Evolutionary conservation across 2,113 vertebrate species (phyloP).

Genomic region (Sander vitreus): DNA sequence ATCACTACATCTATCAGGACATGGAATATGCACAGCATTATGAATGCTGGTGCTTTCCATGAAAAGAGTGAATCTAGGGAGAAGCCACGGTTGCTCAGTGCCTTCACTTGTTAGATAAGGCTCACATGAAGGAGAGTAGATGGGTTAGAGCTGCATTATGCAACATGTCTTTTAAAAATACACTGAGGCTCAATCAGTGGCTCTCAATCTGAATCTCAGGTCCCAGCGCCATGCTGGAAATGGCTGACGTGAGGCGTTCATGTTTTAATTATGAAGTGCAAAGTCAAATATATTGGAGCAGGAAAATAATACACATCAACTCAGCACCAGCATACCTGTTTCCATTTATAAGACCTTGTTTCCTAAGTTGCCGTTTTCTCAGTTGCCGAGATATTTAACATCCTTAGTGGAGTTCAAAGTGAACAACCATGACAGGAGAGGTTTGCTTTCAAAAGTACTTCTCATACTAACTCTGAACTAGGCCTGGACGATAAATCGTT

Average conservation of each 20-base stretch:
- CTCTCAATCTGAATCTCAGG: background rate
- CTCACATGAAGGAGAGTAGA: background rate
- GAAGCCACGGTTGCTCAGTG: background rate
- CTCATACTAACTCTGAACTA: background rate
- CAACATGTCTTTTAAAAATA: slow-evolving; percentile 8
- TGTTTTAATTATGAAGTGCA: no score
- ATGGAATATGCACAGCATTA: background rate
- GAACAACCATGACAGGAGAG: no score
- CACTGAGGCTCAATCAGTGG: background rate
- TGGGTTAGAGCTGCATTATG: background rate
- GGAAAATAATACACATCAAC: background rate
- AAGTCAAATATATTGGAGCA: no score
- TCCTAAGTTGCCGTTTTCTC: no score
- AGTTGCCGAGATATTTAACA: no score
- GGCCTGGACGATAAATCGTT: no score
- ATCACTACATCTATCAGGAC: slow-evolving; percentile 11
- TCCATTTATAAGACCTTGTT: background rate
- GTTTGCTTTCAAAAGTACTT: no score
- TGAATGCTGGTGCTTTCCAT: background rate
- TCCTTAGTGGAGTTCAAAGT: no score
- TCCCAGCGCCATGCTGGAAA: background rate
- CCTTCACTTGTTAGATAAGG: background rate
- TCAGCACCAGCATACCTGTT: background rate
- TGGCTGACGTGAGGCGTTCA: background rate
- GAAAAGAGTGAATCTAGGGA: background rate